Base-by-base conservation (phyloP, 2,113 vertebrate species). In the Galbula dea region DNA sequence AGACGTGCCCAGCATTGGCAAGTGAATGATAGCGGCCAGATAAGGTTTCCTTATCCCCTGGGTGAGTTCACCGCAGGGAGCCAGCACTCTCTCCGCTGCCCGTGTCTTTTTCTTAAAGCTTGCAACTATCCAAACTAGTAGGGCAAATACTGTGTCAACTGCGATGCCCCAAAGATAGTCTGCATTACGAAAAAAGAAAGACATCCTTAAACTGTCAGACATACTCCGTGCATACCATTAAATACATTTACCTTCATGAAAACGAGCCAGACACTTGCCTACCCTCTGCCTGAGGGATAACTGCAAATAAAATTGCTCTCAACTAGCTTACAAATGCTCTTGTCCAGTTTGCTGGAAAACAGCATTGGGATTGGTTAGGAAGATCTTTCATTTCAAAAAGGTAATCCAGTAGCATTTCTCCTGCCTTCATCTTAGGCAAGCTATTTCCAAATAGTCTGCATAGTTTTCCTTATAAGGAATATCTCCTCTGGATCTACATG, bases 401-500 rank as follows among this genome's bases (percentile, higher is more conserved):
- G 84, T 62, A 90, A 88, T 92, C 75, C 81, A 94, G 94, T 65
- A 87, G 71, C 76, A 77, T 94, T 97, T 96, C 74, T 93, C 83
- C 83, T 62, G 83, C 90, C 90, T 97, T 96, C 90, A 86, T 93
- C 92, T 65, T 84, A 81, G 94, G 90, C 89, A 24, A 96, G 95
- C 96, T 89, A 95, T 97, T 98, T 96, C 96, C 95, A 98, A 98
- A 98, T 98, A 98, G 96, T 97, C 96, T 90, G 95, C 98, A 98
- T 98, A 98, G 97, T 98, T 98, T 98, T 98, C 98, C 98, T 98
- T 98, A 98, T 98, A 98, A 98, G 98, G 98, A 98, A 95, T 98
- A 98, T 98, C 97, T 98, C 94, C 90, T 94, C 94, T 96, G 94
- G 80, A 97, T 98, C 98, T 97, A 96, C 96, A 96, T 96, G 97